Conservation (phyloP, 2,797 vertebrate genomes). For the Lepus oiostolus region DNA sequence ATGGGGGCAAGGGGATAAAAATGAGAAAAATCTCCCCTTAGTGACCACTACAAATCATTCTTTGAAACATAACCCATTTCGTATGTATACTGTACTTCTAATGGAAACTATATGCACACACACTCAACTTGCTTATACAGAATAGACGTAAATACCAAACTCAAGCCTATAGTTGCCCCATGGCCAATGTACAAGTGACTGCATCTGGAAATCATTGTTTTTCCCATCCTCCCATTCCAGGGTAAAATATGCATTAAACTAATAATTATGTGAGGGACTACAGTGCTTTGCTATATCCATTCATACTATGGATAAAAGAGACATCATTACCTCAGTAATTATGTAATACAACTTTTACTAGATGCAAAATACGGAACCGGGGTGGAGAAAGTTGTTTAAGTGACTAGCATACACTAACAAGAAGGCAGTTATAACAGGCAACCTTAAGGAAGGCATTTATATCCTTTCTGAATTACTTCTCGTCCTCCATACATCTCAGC, state of each 20-base stretch:
- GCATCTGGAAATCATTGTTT: background rate
- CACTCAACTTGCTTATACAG: background rate
- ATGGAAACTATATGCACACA: background rate
- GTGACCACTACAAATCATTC: background rate
- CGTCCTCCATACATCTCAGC: background rate
- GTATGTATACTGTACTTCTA: background rate
- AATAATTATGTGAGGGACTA: background rate
- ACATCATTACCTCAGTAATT: background rate
- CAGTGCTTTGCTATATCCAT: background rate
- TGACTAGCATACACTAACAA: background rate
- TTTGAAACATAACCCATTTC: background rate
- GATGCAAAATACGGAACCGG: background rate
- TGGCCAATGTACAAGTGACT: background rate
- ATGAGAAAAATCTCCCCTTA: background rate
- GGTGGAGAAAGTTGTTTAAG: background rate
- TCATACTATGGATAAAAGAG: background rate
- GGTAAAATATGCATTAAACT: background rate
- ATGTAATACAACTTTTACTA: constrained; percentile 17
- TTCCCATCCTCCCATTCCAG: background rate
- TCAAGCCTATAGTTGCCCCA: background rate
- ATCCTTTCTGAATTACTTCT: background rate
- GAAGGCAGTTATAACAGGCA: background rate
- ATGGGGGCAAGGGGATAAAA: background rate
- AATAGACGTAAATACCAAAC: background rate
- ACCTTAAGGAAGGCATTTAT: background rate